Base-by-base conservation (phyloP, 2,888 invertebrate species). In the Ectobius pallidus region DNA sequence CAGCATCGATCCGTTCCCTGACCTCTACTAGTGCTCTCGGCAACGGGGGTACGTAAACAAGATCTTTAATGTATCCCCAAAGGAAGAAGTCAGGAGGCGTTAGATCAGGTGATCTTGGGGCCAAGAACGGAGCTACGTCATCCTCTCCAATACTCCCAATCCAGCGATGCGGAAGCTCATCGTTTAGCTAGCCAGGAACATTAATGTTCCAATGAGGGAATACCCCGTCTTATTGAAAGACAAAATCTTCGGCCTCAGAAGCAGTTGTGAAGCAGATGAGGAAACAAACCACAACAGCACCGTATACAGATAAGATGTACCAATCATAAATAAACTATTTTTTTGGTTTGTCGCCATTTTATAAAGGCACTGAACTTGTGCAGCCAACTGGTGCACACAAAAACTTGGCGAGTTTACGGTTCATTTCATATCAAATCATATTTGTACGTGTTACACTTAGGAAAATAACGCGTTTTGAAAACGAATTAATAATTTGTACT, bases 231-330 rank as follows among this genome's bases (percentile, higher is more conserved):
- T 61, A 14, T 61, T 27, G 27, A 30, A 61, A 61, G 11, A 30
- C 61, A 30, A 61, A 61, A 61, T 61, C 22, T 1, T 4, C 61
- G n/a, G n/a, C n/a, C n/a, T n/a, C n/a, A n/a, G n/a, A n/a, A n/a
- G n/a, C 14, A 61, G 30, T 61, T 22, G 22, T 7, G 3, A 61
- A 0, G 4, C 61, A 61, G 61, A 7, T 34, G 34, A 7, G 11
- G 34, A 34, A 34, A 34, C 11, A 34, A 34, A 6, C 34, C n/a
- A n/a, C 34, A 34, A 34, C 34, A 7, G 34, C 34, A 34, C 6
- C 34, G 11, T 34, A 34, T 11, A 6, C 11, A 34, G 34, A 11
- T 34, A 34, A 34, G 34, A 34, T 34, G 34, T 34, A 34, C 34
- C 11, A 11, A 34, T 7, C 34, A n/a, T n/a, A n/a, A n/a, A n/a